phyloP scores from a whole-genome alignment of 2,113 vertebrate genomes.

The Pseudorhombus dupliciocellatus region DNA sequence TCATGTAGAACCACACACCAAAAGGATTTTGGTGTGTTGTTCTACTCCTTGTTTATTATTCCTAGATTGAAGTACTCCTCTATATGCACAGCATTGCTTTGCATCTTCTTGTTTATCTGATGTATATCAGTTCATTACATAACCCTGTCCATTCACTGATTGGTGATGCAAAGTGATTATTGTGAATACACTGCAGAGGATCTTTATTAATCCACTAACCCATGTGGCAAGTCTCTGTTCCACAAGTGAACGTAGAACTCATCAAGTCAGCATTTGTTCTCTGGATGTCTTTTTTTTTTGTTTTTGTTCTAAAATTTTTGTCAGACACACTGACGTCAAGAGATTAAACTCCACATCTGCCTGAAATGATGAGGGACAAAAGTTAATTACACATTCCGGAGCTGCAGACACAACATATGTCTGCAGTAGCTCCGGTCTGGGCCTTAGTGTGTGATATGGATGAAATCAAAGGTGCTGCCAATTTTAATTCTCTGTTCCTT shows the following conservation, averaged over 20 bases:
- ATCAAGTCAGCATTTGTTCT: neutral
- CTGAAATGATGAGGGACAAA: conserved; percentile 11
- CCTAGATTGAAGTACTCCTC: neutral
- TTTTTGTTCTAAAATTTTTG: conserved; percentile 1
- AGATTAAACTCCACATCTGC: conserved; percentile 29
- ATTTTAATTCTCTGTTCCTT: neutral
- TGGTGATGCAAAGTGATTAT: conserved; percentile 22
- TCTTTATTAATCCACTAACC: conserved; percentile 20
- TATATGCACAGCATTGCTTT: neutral
- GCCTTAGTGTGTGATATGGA: neutral
- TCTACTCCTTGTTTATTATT: neutral
- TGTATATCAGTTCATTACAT: conserved; percentile 1
- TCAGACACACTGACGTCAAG: conserved; percentile 18
- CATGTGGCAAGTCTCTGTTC: conserved; percentile 10
- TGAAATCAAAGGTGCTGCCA: neutral
- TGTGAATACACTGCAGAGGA: conserved; percentile 1
- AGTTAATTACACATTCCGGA: conserved; percentile 19
- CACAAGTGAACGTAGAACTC: neutral
- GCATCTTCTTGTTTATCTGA: neutral
- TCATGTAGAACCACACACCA: no score
- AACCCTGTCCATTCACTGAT: neutral
- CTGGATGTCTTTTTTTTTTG: neutral
- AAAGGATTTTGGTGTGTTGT: no score
- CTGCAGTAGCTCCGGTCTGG: neutral
- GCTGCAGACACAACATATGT: conserved; percentile 9